Percentiles rank a stretch among this genome's conserved stretches.
Conservation (phyloP, 2,888 invertebrate species). For the Standfussiana lucernea region DNA sequence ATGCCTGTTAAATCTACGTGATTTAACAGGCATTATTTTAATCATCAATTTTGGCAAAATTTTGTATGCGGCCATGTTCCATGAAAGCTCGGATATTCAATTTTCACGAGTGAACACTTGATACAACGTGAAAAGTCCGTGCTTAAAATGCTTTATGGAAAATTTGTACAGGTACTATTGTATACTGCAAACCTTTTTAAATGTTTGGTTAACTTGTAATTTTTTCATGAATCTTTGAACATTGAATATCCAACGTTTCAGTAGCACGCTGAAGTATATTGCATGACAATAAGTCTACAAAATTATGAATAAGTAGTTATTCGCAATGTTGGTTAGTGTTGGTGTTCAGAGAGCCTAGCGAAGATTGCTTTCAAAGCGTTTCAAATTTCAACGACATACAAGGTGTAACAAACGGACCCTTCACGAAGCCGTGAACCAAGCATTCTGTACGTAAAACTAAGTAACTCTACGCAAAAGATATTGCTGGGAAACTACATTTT, state of each 20-base stretch:
- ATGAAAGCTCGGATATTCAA: too few relatives aligned
- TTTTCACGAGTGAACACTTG: slow-evolving; percentile 1
- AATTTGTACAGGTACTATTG: not conserved
- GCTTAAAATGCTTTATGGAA: not conserved
- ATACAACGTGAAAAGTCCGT: too few relatives aligned
- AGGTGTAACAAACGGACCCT: not conserved
- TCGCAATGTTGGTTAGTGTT: not conserved
- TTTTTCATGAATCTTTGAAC: not conserved
- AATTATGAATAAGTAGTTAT: not conserved
- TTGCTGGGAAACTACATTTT: too few relatives aligned
- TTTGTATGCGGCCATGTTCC: too few relatives aligned
- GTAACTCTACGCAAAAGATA: not conserved
- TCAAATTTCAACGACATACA: not conserved
- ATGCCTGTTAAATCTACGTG: too few relatives aligned
- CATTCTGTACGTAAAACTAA: not conserved
- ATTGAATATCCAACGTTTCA: not conserved
- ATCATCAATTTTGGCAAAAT: too few relatives aligned
- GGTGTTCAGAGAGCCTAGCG: not conserved
- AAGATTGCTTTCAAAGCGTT: not conserved
- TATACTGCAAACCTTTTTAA: not conserved
- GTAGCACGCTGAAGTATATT: not conserved
- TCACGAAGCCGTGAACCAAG: not conserved
- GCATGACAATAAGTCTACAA: not conserved
- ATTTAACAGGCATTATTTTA: too few relatives aligned
- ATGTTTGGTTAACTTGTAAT: not conserved